Conservation (phyloP, 2,797 vertebrate genomes). For the Botia almorhae region DNA sequence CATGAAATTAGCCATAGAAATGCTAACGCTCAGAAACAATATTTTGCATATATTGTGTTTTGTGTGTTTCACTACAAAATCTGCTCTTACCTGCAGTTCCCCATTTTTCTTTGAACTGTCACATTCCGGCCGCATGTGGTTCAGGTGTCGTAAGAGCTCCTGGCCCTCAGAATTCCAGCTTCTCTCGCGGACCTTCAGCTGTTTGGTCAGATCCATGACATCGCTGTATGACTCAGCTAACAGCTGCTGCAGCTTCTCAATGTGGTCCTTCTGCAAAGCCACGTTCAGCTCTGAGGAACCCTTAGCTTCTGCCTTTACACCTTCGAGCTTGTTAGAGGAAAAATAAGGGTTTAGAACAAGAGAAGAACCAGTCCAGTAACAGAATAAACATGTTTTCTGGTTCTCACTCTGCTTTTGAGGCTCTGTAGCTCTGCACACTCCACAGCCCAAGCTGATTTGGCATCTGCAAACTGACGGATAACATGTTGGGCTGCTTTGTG, state of each 20-base stretch:
- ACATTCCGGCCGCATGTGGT: constrained; percentile 78
- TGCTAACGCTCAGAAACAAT: too few species aligned
- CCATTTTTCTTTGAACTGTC: constrained; percentile 56
- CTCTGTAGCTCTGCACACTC: constrained; percentile 52
- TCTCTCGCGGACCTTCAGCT: constrained; percentile 82
- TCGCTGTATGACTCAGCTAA: constrained; percentile 84
- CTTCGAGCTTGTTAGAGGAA: constrained; percentile 72
- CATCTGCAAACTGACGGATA: constrained; percentile 68
- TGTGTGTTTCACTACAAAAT: too few species aligned
- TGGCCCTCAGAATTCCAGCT: constrained; percentile 85
- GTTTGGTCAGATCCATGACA: constrained; percentile 84
- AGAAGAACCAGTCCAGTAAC: neutral
- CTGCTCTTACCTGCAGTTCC: constrained; percentile 39
- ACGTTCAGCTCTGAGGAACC: constrained; percentile 43
- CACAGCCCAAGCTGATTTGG: constrained; percentile 54
- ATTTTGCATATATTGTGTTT: too few species aligned
- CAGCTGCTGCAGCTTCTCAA: constrained; percentile 85
- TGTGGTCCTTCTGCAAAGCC: constrained; percentile 66
- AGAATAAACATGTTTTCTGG: neutral
- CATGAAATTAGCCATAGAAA: too few species aligned
- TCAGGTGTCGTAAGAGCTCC: constrained; percentile 80
- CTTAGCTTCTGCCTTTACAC: constrained; percentile 70
- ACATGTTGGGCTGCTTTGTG: constrained; percentile 76
- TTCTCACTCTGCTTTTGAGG: constrained; percentile 48
- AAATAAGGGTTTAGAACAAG: neutral